phyloP scores from a whole-genome alignment of 2,888 invertebrate genomes.

The Aleiodes leptofemur region DNA sequence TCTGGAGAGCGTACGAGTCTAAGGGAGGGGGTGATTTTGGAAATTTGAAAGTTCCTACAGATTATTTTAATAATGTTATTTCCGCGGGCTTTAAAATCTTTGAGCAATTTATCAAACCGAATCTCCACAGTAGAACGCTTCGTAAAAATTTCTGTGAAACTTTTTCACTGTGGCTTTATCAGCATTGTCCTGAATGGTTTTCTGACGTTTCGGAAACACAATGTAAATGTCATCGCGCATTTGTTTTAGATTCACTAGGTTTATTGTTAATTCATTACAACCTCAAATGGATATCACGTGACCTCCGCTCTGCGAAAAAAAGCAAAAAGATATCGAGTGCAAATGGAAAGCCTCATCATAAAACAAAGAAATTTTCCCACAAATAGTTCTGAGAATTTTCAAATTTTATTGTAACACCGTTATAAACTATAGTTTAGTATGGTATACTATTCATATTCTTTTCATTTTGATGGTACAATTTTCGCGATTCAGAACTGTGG shows the following conservation, averaged over 20 bases:
- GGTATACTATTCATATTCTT: no score
- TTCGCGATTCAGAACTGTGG: no score
- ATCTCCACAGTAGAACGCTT: constrained; percentile 28
- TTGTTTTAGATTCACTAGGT: constrained; percentile 29
- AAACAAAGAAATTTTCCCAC: constrained; percentile 31
- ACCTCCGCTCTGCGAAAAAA: background rate
- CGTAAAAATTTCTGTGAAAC: background rate
- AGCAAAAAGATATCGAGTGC: no score
- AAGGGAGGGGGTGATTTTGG: constrained; percentile 38
- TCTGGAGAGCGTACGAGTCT: constrained; percentile 41
- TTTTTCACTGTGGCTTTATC: background rate
- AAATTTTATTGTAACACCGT: no score
- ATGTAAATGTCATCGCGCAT: constrained; percentile 23
- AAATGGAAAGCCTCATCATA: constrained; percentile 17
- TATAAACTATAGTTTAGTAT: no score
- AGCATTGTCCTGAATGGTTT: constrained; percentile 18
- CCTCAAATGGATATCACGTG: constrained; percentile 38
- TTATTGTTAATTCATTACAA: constrained; percentile 30
- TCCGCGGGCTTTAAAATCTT: constrained; percentile 26
- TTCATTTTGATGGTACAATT: no score
- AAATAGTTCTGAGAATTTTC: background rate
- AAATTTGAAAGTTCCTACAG: constrained; percentile 29
- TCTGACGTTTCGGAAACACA: constrained; percentile 21
- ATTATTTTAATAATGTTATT: constrained; percentile 31
- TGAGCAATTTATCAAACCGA: background rate